Conservation (phyloP, 2,113 vertebrate genomes). For the Arizona elegans region DNA sequence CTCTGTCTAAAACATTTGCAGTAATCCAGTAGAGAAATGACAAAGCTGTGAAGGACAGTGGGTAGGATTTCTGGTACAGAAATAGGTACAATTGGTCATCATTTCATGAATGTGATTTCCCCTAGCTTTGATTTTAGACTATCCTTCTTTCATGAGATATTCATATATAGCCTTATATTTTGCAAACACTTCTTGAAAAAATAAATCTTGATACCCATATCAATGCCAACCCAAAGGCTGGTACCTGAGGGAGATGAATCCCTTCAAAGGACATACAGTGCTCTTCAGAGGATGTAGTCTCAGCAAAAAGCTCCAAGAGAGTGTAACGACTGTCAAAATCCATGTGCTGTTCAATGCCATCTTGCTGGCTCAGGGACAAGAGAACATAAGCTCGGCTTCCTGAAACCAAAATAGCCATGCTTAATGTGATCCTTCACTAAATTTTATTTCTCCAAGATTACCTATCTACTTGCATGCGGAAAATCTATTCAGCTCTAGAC, state of each 20-base stretch:
- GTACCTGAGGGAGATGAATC: slow-evolving; percentile 89
- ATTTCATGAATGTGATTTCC: not conserved
- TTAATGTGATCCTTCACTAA: not conserved
- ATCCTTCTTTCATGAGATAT: not conserved
- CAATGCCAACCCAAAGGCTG: not conserved
- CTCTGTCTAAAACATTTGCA: not conserved
- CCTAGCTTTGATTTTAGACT: not conserved
- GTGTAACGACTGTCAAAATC: slow-evolving; percentile 94
- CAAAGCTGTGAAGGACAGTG: not conserved
- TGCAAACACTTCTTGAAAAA: not conserved
- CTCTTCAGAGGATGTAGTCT: slow-evolving; percentile 87
- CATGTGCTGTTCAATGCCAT: slow-evolving; percentile 91
- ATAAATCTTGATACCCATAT: not conserved
- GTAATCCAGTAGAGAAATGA: not conserved
- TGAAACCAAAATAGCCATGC: slow-evolving; percentile 56
- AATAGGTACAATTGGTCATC: not conserved
- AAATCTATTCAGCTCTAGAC: not conserved
- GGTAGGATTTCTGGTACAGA: not conserved
- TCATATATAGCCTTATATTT: not conserved
- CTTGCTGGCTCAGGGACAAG: slow-evolving; percentile 92
- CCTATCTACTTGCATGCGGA: not conserved
- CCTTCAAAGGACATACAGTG: slow-evolving; percentile 91
- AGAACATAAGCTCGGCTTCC: slow-evolving; percentile 86
- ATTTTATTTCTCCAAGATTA: not conserved
- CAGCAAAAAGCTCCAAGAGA: slow-evolving; percentile 92